Percentiles rank a stretch among this genome's conserved stretches.
Conservation (phyloP, 2,888 invertebrate genomes). For the Bembecia ichneumoniformis region DNA sequence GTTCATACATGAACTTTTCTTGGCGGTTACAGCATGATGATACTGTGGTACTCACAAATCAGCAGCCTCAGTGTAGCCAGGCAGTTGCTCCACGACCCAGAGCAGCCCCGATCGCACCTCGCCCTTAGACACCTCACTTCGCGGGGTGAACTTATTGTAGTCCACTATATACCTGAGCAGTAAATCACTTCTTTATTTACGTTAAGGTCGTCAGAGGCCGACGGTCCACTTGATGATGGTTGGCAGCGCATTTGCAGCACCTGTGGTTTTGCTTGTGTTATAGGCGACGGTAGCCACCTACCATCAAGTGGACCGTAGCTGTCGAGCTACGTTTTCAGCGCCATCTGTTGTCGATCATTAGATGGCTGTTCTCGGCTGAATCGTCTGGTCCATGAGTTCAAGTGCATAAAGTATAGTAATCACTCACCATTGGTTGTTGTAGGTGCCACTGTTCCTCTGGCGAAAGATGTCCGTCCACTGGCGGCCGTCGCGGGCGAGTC, state of each 20-base stretch:
- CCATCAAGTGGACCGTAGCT: too few relatives aligned
- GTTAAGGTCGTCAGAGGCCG: not conserved
- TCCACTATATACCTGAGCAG: conserved; percentile 66
- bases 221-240: not conserved
- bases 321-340: too few relatives aligned
- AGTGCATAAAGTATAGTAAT: too few relatives aligned
- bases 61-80: conserved; percentile 44
- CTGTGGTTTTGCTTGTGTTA: too few relatives aligned
- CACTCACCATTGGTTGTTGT: conserved; percentile 80
- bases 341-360: too few relatives aligned
- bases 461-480: conserved; percentile 75
- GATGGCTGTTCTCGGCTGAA: too few relatives aligned
- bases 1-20: too few relatives aligned
- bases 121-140: conserved; percentile 16
- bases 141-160: conserved; percentile 75
- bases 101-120: conserved; percentile 54
- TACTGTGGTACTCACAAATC: conserved; percentile 36
- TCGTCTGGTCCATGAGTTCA: too few relatives aligned
- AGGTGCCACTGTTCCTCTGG: conserved; percentile 79
- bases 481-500: conserved; percentile 71
- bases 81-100: conserved; percentile 76
- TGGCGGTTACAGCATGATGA: too few relatives aligned
- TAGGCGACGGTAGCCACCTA: too few relatives aligned
- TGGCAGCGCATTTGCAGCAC: too few relatives aligned
- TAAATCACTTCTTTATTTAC: conserved; percentile 25